Conservation (phyloP, 1,140 invertebrate genomes). For the Formica exsecta region DNA sequence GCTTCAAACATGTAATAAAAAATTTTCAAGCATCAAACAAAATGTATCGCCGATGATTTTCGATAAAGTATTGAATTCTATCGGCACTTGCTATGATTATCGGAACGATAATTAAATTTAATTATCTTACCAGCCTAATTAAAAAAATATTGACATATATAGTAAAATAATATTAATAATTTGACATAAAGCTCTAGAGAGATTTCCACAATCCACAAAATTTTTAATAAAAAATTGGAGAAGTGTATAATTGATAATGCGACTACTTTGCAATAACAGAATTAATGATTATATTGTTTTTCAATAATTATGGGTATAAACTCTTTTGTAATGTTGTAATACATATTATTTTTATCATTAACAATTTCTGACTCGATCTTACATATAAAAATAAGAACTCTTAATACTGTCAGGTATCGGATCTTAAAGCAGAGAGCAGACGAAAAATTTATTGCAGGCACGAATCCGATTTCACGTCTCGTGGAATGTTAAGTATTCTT, state of each 20-base stretch:
- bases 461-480: conserved; percentile 28
- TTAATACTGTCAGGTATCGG: not conserved
- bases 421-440: conserved; percentile 21
- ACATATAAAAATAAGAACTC: conserved; percentile 25
- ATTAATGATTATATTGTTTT: not conserved
- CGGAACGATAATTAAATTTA: not conserved
- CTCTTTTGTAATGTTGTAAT: conserved; percentile 2
- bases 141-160: not conserved
- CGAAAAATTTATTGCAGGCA: conserved; percentile 38
- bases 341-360: not conserved
- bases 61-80: not conserved
- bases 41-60: conserved; percentile 28
- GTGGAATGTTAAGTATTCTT: conserved; percentile 51
- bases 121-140: conserved; percentile 1
- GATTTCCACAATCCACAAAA: too few relatives aligned
- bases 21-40: conserved; percentile 20
- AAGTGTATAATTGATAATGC: not conserved
- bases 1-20: conserved; percentile 41
- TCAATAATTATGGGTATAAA: not conserved
- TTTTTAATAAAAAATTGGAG: too few relatives aligned
- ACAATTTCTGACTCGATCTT: not conserved
- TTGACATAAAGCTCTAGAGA: too few relatives aligned
- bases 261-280: not conserved
- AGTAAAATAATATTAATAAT: conserved; percentile 14
- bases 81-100: not conserved